Base-by-base conservation (phyloP, 2,113 vertebrate genomes). In the Silurus asotus region DNA sequence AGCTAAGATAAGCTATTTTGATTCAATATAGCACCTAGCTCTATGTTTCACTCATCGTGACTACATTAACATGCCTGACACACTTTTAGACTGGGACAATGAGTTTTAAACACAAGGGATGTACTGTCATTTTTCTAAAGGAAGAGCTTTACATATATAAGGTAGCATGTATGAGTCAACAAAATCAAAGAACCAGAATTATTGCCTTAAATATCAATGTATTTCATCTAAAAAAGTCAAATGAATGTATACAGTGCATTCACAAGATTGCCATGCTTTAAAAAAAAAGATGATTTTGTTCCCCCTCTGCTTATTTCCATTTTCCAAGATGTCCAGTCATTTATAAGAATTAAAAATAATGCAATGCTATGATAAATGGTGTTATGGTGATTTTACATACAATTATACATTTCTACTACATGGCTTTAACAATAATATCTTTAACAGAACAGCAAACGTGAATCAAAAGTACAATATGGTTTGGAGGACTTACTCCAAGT, bases 171-270 rank as follows among this genome's bases (percentile, higher is more conserved):
- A 82, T 77, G 61, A 77, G 79, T 84, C 49, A 55, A 51, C 79
- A 9, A 85, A 90, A 91, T 83, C 75, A 91, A 91, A 93, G 92
- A 91, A 90, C 58, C 90, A 88, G 67, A 90, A 88, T 94, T 95
- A 94, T 95, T 95, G 94, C 95, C 94, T 94, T 92, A 92, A 91
- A 92, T 93, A 92, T 94, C 64, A 86, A 88, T 89, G 88, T 89
- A 89, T 91, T 93, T 92, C 49, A 49, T 89, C 87, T 92, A 72
- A 85, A 80, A 37, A 87, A 85, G 89, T 86, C 75, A 90, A 91
- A 92, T 81, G 5, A 90, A 90, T 90, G 74, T 67, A 67, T 77
- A 89, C 85, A 92, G 90, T 81, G 89, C 90, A 93, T 91, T 87
- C 81, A 88, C 88, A 92, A 80, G 72, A 88, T 92, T 87, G 83